These are phyloP conservation scores for Chaetophractus vellerosus DNA, from an alignment of 2,797 vertebrate genomes.

Conservation along the genomic window DNA sequence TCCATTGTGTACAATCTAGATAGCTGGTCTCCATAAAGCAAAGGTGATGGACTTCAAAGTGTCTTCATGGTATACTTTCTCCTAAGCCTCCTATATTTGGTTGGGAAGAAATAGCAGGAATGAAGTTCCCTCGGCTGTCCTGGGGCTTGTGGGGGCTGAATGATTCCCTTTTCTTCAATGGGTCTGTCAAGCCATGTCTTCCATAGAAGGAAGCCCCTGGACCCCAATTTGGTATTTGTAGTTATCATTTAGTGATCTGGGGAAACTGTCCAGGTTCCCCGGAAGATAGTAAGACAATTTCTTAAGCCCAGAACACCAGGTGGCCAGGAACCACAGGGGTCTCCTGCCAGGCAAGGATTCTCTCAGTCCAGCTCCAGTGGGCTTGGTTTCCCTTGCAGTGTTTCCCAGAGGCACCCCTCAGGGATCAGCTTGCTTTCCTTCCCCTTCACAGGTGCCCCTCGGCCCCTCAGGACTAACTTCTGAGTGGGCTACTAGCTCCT, in stretches of 20 bases:
- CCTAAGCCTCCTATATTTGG: neutral
- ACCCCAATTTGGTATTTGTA: neutral
- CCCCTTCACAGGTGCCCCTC: neutral
- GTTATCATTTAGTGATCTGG: neutral
- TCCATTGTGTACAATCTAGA: neutral
- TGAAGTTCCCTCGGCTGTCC: neutral
- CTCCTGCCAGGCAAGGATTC: neutral
- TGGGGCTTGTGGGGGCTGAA: fast-evolving
- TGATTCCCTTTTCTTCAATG: neutral
- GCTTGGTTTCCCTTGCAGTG: fast-evolving
- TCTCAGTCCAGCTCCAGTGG: neutral
- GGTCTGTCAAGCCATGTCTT: too few relatives aligned
- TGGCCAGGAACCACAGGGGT: neutral
- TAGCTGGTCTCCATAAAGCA: neutral
- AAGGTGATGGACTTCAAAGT: too few relatives aligned
- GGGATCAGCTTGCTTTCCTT: neutral
- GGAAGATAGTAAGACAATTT: neutral
- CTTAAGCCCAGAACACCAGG: neutral
- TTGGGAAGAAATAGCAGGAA: neutral
- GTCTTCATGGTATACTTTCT: neutral
- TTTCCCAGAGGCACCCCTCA: neutral
- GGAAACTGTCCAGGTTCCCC: neutral
- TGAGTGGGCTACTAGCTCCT: neutral
- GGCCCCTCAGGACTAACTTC: neutral
- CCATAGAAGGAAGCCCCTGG: neutral